Conservation (phyloP, 2,113 vertebrate genomes). For the Bos indicus region DNA sequence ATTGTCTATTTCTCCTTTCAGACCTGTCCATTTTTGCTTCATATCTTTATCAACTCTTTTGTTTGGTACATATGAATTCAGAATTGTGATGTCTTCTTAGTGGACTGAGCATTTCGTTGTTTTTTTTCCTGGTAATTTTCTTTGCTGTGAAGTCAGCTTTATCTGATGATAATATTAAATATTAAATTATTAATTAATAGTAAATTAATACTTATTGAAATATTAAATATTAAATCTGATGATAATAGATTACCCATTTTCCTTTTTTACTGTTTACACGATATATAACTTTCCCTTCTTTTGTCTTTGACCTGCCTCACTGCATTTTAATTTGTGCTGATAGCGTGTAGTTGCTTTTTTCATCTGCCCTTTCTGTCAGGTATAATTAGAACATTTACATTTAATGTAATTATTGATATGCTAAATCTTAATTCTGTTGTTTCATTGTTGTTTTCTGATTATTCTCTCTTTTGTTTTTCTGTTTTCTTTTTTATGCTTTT, state of each 20-base stretch:
- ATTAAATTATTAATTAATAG: neutral
- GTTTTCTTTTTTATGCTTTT: neutral
- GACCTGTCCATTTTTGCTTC: neutral
- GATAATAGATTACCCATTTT: neutral
- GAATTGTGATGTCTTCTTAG: neutral
- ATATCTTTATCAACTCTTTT: neutral
- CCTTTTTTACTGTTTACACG: neutral
- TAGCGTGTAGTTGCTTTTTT: neutral
- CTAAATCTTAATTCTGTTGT: neutral
- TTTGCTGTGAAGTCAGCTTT: neutral
- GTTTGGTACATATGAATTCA: neutral
- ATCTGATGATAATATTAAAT: neutral
- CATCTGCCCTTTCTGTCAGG: neutral
- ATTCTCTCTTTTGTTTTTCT: neutral
- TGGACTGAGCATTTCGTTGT: neutral
- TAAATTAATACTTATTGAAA: neutral
- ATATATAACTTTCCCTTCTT: neutral
- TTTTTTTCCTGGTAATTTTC: neutral
- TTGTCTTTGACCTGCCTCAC: neutral
- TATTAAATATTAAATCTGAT: neutral
- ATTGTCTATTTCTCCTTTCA: neutral
- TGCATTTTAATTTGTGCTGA: neutral
- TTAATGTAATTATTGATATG: neutral
- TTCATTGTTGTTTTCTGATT: slow-evolving; percentile 9
- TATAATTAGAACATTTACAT: neutral